Percentiles rank a stretch among this genome's conserved stretches.
These are phyloP conservation scores for Callocephalon fimbriatum DNA, from an alignment of 2,113 vertebrate genomes.

Conservation along the genomic window DNA sequence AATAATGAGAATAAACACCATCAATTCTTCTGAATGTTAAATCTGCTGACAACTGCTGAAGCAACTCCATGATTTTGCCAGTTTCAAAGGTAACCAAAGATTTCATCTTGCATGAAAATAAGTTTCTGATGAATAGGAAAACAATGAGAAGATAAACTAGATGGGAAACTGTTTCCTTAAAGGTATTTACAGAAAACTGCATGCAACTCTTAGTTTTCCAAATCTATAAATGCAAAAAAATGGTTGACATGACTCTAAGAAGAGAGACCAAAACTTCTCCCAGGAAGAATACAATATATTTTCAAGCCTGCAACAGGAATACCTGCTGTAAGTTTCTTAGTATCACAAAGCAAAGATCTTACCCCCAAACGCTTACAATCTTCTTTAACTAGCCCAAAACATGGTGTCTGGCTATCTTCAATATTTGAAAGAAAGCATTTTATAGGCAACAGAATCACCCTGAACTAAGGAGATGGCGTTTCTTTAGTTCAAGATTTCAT, in stretches of 20 bases:
- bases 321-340: background rate
- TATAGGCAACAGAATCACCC: background rate
- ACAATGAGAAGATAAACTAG: background rate
- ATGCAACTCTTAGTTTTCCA: background rate
- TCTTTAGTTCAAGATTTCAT: background rate
- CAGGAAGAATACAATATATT: background rate
- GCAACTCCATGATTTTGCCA: background rate
- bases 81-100: background rate
- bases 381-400: background rate
- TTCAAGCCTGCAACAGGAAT: background rate
- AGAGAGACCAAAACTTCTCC: background rate
- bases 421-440: background rate
- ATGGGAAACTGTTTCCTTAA: background rate
- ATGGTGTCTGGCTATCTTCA: background rate
- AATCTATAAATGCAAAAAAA: background rate
- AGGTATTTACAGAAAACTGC: background rate
- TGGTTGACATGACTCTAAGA: background rate
- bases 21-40: background rate
- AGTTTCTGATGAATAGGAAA: background rate
- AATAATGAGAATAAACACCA: background rate
- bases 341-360: background rate
- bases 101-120: background rate
- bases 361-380: background rate
- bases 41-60: background rate
- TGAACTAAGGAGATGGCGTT: background rate